These are phyloP conservation scores for Drosophila orosa DNA, from an alignment of 1,140 invertebrate species.

Conservation along the genomic window DNA sequence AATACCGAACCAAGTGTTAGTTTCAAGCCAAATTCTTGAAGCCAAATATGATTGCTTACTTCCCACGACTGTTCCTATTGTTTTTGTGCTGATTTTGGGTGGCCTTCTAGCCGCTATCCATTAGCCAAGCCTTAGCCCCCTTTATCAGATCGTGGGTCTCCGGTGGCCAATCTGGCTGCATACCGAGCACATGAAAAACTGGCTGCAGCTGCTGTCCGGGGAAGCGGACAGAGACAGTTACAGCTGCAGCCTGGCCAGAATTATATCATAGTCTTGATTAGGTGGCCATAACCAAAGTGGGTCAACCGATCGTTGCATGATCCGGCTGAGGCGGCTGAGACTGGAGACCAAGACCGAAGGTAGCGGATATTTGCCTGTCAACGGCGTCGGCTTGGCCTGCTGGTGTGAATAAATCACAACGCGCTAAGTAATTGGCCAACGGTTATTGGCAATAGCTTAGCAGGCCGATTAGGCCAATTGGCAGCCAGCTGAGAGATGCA, in stretches of 20 bases:
- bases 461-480: slow-evolving; percentile 67
- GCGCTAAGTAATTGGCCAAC: slow-evolving; percentile 72
- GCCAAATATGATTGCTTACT: slow-evolving; percentile 10
- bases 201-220: slow-evolving; percentile 47
- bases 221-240: slow-evolving; percentile 48
- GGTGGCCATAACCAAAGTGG: slow-evolving; percentile 40
- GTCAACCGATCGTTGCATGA: slow-evolving; percentile 55
- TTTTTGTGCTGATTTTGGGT: slow-evolving; percentile 23
- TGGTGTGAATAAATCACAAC: slow-evolving; percentile 55
- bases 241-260: slow-evolving; percentile 59
- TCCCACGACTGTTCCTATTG: slow-evolving; percentile 12
- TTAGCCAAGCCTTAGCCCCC: slow-evolving; percentile 20
- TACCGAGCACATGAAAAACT: slow-evolving; percentile 35
- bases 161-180: not conserved
- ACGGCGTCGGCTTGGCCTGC: slow-evolving; percentile 27
- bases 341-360: slow-evolving; percentile 17
- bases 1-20: not conserved
- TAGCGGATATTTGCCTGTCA: slow-evolving; percentile 67
- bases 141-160: slow-evolving; percentile 36
- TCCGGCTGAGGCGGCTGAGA: slow-evolving; percentile 13
- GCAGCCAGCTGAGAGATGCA: slow-evolving; percentile 30
- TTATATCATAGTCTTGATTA: slow-evolving; percentile 68
- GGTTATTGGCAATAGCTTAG: slow-evolving; percentile 70
- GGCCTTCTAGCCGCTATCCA: slow-evolving; percentile 32
- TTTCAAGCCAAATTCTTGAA: not conserved